phyloP scores from a whole-genome alignment of 2,113 vertebrate species.

The Ophthalmolycus amberensis region DNA sequence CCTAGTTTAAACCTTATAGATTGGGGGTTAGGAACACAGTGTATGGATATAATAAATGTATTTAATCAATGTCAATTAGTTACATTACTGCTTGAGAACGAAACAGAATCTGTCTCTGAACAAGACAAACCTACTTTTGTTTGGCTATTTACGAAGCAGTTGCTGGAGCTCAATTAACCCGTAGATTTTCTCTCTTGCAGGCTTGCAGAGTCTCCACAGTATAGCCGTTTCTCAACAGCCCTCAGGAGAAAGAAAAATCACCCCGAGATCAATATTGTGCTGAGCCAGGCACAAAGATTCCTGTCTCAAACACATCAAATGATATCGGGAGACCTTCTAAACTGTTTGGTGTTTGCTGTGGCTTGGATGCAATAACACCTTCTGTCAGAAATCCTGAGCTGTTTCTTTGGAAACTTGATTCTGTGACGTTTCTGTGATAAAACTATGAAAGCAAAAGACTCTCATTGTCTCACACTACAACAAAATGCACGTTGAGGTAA shows the following conservation, averaged over 20 bases:
- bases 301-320: slow-evolving; percentile 24
- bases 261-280: slow-evolving; percentile 45
- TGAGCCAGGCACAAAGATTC: slow-evolving; percentile 26
- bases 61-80: background rate
- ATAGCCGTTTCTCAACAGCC: slow-evolving; percentile 3
- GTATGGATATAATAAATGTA: background rate
- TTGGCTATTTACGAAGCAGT: slow-evolving; percentile 21
- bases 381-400: background rate
- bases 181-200: slow-evolving; percentile 23
- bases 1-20: background rate
- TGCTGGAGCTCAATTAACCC: slow-evolving; percentile 23
- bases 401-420: slow-evolving; percentile 14
- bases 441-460: slow-evolving; percentile 23
- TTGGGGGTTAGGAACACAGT: background rate
- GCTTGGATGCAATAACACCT: background rate
- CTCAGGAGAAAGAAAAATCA: slow-evolving; percentile 28
- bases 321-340: slow-evolving; percentile 22
- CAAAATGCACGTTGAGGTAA: slow-evolving; percentile 9
- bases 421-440: slow-evolving; percentile 20
- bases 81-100: background rate
- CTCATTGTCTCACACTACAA: slow-evolving; percentile 18
- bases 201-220: slow-evolving; percentile 4
- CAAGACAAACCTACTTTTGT: slow-evolving; percentile 16
- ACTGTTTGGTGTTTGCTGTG: background rate
- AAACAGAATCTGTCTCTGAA: background rate